These are phyloP conservation scores for Anarhynchus alexandrinus DNA, from an alignment of 2,113 vertebrate genomes.

Conservation along the genomic window DNA sequence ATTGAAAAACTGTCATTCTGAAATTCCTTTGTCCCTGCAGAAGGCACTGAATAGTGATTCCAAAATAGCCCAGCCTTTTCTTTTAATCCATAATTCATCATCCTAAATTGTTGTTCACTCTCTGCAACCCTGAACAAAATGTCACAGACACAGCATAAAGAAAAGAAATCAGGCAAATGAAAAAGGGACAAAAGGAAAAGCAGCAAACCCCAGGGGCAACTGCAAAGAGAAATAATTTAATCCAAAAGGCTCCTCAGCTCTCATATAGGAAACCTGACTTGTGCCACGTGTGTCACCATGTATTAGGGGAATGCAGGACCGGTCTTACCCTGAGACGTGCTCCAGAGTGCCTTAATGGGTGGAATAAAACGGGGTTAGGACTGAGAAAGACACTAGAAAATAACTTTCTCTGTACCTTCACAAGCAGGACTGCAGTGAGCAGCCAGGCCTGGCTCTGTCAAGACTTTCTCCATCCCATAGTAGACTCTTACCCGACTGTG, in stretches of 20 bases:
- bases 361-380: background rate
- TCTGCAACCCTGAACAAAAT: constrained; percentile 31
- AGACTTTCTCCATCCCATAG: background rate
- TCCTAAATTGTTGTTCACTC: constrained; percentile 38
- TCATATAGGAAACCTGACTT: background rate
- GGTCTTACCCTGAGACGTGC: accelerated
- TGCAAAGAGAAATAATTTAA: background rate
- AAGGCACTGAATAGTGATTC: constrained; percentile 2
- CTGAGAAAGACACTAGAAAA: background rate
- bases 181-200: constrained; percentile 8
- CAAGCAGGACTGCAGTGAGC: background rate
- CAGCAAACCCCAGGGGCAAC: background rate
- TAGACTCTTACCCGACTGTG: background rate
- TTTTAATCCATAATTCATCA: constrained; percentile 61
- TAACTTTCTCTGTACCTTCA: background rate
- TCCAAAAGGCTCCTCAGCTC: background rate
- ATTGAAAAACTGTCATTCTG: constrained; percentile 21
- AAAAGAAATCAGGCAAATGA: constrained; percentile 29
- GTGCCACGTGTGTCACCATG: background rate
- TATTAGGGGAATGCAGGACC: background rate
- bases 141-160: background rate
- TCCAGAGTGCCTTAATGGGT: accelerated
- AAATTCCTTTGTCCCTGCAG: constrained; percentile 9
- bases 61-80: constrained; percentile 18
- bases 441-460: background rate